These are phyloP conservation scores for Brachionus sp. DNA, from an alignment of 1,140 invertebrate species.

Conservation along the genomic window DNA sequence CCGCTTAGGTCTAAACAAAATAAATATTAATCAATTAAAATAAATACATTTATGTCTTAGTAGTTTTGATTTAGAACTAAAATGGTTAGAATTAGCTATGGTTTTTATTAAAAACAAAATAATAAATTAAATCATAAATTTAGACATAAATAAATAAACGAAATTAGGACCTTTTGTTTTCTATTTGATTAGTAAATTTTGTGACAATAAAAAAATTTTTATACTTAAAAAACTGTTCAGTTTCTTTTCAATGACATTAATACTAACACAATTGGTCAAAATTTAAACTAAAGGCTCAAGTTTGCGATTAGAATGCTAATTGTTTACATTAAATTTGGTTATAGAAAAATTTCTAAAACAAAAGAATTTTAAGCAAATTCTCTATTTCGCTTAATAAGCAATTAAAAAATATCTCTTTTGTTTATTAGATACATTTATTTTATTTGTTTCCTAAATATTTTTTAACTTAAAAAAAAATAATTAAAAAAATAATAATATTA, in stretches of 20 bases:
- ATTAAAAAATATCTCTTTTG: neutral
- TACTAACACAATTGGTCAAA: neutral
- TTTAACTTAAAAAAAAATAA: neutral
- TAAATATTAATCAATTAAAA: neutral
- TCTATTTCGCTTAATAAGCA: neutral
- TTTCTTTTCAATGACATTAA: neutral
- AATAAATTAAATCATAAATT: conserved; percentile 10
- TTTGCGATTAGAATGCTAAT: neutral
- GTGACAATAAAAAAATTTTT: neutral
- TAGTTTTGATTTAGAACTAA: neutral
- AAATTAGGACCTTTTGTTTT: neutral
- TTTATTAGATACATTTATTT: conserved; percentile 16
- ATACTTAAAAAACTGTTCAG: neutral
- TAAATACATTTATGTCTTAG: neutral
- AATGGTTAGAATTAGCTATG: neutral
- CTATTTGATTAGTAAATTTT: neutral
- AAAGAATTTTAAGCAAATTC: too few species aligned
- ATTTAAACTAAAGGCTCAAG: neutral
- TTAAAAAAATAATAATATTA: conserved; percentile 13
- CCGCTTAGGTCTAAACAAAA: neutral
- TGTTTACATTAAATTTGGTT: neutral
- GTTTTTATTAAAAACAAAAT: neutral
- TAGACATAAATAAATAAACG: neutral
- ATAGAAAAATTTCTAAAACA: too few species aligned
- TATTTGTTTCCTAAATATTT: conserved; percentile 13